Base-by-base conservation (phyloP, 2,797 vertebrate genomes). In the Acrocephalus scirpaceus region DNA sequence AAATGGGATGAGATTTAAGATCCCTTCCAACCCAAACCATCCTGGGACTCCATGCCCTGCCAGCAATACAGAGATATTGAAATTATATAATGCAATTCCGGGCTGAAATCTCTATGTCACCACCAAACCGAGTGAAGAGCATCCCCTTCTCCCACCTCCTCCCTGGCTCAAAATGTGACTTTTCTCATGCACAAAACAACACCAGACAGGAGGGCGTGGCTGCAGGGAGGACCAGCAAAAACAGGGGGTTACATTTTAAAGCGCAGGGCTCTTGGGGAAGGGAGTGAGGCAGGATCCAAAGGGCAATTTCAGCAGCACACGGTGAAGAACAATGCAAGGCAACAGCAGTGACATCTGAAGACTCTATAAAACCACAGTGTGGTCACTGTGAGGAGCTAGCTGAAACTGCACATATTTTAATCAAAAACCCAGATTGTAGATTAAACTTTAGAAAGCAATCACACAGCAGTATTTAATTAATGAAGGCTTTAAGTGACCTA, bases 401-500 rank as follows among this genome's bases (percentile, higher is more conserved):
- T 64, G 72, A 72, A 92, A 82, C 1, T 91, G 36, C 61, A 34
- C 32, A 2, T 48, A 72, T 76, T 95, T 85, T 86, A 88, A 93
- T 90, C 23, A 80, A 58, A 95, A 94, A 45, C 74, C 42, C 64
- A 72, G 42, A 57, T 21, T 57, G 72, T 14, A 84, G 57, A 93
- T 95, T 94, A 88, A 90, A 88, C 5, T 71, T 88, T 45, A 90
- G 78, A 53, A 91, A 91, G 64, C 88, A 96, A 83, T 88, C 42
- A 16, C 78, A 42, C 19, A 47, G n/a, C 40, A 69, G 18, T 57
- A 88, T 91, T 83, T 80, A 88, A 91, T 93, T 92, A 96, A 93
- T 67, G 23, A n/a, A 80, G 74, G 57, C 30, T 94, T 91, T 90
- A 91, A 93, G 71, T 91, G 91, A 91, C 85, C 87, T 90, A 92